These are phyloP conservation scores for Junonia oenone DNA, from an alignment of 2,888 invertebrate species.

Conservation along the genomic window DNA sequence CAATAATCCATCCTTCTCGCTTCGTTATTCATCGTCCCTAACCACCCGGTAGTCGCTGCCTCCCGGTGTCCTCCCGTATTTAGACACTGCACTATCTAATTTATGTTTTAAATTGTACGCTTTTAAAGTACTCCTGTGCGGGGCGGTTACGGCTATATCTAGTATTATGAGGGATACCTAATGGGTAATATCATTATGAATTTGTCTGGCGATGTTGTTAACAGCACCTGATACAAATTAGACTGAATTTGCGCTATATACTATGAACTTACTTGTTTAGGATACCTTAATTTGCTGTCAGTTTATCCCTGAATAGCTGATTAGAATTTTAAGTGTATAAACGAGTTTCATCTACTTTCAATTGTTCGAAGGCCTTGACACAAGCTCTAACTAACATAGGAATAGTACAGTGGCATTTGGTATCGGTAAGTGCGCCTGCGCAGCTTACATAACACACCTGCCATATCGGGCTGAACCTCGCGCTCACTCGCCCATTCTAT, in stretches of 20 bases:
- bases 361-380: conserved; percentile 66
- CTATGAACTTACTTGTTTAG: conserved; percentile 13
- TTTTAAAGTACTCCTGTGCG: conserved; percentile 55
- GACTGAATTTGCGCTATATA: conserved; percentile 43
- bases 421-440: conserved; percentile 50
- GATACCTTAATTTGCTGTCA: conserved; percentile 24
- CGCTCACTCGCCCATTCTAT: conserved; percentile 74
- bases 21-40: conserved; percentile 72
- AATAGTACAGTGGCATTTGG: conserved; percentile 66
- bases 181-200: conserved; percentile 68
- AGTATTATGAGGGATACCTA: conserved; percentile 54
- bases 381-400: conserved; percentile 54
- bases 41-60: conserved; percentile 71
- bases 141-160: conserved; percentile 59
- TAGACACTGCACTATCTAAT: conserved; percentile 76
- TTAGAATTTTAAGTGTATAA: conserved; percentile 2
- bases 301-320: conserved; percentile 33
- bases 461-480: conserved; percentile 73
- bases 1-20: conserved; percentile 62
- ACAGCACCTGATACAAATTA: conserved; percentile 51
- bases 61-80: conserved; percentile 71
- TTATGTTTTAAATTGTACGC: conserved; percentile 72
- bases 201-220: conserved; percentile 54
- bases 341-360: conserved; percentile 59
- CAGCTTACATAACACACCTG: conserved; percentile 77